Evolutionary conservation across 2,888 invertebrate species (phyloP), one percentile per base, ranked within the genome.

Genomic region (Terebella lapidaria): DNA sequence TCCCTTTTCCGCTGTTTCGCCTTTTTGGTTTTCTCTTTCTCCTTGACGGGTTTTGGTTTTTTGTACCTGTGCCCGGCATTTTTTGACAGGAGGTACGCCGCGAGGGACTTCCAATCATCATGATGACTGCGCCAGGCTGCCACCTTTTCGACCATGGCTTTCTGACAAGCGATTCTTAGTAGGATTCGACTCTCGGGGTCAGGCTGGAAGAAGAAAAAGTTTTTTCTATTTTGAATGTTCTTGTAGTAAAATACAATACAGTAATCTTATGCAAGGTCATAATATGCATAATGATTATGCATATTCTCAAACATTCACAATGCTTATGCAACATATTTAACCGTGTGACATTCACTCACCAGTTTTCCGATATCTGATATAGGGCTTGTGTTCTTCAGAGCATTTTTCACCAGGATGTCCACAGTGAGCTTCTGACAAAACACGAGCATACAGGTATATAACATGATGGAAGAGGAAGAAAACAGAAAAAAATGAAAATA

Each of bases 81-180:
- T 61, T 74, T 74, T 4, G 69, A 69, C 57, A 74, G 62, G 3
- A 77, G 56, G 56, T 68, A 77, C 3, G 73, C 74, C 3, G 73
- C 71, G 25, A 77, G 64, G 4, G 73, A 70, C 49, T 69, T 69
- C 77, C 77, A 77, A 57, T 77, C 77, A 5, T 60, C 54, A 57
- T 77, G 77, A 26, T 71, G 64, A 3, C 54, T 46, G 1, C 76
- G 61, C 59, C 74, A 77, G 22, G 67, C 63, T 20, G 59, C 60
- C 18, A 77, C 74, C 28, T 61, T 52, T n/a, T 25, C 29, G 2
- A 22, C 24, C 55, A 63, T 35, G 5, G 52, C 24, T 24, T 57
- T 53, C 30, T 63, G 60, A 18, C 42, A 57, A 5, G 58, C 60
- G 3, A 63, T 29, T 1, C 63, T 54, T 15, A 47, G 47, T 22